phyloP scores from a whole-genome alignment of 2,113 vertebrate species.

The Apistogramma diplotaenia region DNA sequence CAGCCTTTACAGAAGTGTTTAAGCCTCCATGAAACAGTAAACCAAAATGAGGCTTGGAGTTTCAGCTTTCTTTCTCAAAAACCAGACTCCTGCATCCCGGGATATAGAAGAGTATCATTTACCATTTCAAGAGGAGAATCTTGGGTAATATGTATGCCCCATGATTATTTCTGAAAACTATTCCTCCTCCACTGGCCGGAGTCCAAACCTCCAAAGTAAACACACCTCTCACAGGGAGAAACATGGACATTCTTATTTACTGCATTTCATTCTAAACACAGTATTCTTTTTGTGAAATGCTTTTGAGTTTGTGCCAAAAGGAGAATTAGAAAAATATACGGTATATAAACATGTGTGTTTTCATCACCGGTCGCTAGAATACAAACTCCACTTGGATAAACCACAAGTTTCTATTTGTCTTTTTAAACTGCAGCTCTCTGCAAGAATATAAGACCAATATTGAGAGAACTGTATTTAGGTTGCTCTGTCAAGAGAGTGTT shows the following conservation, averaged over 20 bases:
- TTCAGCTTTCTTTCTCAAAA: slow-evolving; percentile 14
- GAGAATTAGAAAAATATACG: slow-evolving; percentile 71
- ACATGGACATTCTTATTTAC: slow-evolving; percentile 78
- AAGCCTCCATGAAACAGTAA: slow-evolving; percentile 15
- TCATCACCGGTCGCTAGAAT: slow-evolving; percentile 60
- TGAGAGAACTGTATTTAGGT: slow-evolving; percentile 68
- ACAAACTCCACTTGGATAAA: slow-evolving; percentile 66
- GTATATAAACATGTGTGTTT: slow-evolving; percentile 66
- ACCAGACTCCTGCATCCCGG: not conserved
- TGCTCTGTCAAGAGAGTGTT: slow-evolving; percentile 39
- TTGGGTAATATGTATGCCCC: slow-evolving; percentile 75
- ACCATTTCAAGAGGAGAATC: slow-evolving; percentile 60
- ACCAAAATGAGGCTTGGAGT: slow-evolving; percentile 10
- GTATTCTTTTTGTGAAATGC: slow-evolving; percentile 73
- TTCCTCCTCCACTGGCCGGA: slow-evolving; percentile 75
- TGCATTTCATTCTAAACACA: slow-evolving; percentile 78
- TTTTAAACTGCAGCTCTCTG: slow-evolving; percentile 55
- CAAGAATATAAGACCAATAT: slow-evolving; percentile 66
- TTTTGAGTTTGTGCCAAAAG: slow-evolving; percentile 67
- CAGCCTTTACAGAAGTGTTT: slow-evolving; percentile 2
- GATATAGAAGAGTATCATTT: slow-evolving; percentile 46
- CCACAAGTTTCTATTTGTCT: slow-evolving; percentile 70
- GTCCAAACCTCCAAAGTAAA: slow-evolving; percentile 79
- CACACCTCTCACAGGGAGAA: slow-evolving; percentile 65
- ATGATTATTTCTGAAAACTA: slow-evolving; percentile 78